These are phyloP conservation scores for Resseliella maxima DNA, from an alignment of 2,888 invertebrate species.

Conservation along the genomic window DNA sequence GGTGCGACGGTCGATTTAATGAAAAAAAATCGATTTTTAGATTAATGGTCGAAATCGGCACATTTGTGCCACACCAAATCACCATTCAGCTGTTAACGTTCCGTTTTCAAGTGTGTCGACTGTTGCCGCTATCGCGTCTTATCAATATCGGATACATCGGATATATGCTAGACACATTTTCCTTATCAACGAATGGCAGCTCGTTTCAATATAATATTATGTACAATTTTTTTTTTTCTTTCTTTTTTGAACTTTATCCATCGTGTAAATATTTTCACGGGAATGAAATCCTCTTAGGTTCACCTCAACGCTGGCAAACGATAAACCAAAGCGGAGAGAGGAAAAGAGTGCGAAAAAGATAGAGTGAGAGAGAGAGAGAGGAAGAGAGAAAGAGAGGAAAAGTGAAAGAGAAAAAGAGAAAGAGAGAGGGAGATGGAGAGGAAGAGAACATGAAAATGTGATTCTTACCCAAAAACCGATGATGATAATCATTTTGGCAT, in stretches of 20 bases:
- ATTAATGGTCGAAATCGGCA: slow-evolving; percentile 43
- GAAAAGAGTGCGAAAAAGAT: neutral
- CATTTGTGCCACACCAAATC: slow-evolving; percentile 2
- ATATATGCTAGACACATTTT: slow-evolving; percentile 35
- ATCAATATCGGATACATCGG: slow-evolving; percentile 44
- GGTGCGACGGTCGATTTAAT: slow-evolving; percentile 18
- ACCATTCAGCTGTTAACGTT: slow-evolving; percentile 10
- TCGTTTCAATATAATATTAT: slow-evolving; percentile 39
- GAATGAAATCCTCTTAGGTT: neutral
- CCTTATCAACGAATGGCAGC: neutral
- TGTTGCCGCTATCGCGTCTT: slow-evolving; percentile 3
- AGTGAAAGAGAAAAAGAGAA: neutral
- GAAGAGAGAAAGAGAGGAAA: neutral
- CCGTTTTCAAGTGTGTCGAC: neutral
- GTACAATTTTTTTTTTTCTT: neutral
- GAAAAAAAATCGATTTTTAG: slow-evolving; percentile 53
- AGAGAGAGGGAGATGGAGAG: neutral
- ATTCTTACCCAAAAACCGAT: neutral
- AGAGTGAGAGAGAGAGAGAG: neutral
- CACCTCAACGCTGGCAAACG: neutral
- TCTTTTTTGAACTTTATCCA: neutral
- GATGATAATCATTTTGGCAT: slow-evolving; percentile 53
- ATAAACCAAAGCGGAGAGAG: neutral
- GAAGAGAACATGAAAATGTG: neutral
- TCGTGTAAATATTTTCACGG: neutral